Conservation (phyloP, 1,140 invertebrate genomes). For the Hycleus cichorii region DNA sequence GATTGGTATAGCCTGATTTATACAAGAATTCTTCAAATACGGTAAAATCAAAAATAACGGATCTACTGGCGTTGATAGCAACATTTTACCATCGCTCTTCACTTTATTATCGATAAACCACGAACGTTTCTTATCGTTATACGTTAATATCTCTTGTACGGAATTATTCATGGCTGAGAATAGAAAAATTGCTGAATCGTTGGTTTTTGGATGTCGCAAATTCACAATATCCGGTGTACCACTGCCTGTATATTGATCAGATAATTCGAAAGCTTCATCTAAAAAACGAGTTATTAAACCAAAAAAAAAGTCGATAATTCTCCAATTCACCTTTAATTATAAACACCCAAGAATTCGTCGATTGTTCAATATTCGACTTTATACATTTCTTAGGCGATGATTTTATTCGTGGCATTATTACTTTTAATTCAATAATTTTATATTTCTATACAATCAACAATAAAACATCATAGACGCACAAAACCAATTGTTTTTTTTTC, state of each 20-base stretch:
- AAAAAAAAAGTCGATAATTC: slow-evolving; percentile 12
- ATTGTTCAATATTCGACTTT: slow-evolving; percentile 41
- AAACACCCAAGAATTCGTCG: slow-evolving; percentile 56
- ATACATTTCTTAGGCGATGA: slow-evolving; percentile 50
- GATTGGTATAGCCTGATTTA: slow-evolving; percentile 55
- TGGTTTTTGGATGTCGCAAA: slow-evolving; percentile 58
- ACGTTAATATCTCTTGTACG: slow-evolving; percentile 60
- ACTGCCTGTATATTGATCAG: slow-evolving; percentile 50
- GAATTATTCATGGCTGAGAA: slow-evolving; percentile 49
- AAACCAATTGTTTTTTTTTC: too few species aligned
- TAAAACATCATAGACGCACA: too few species aligned
- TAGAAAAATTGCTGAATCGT: slow-evolving; percentile 53
- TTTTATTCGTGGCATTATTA: slow-evolving; percentile 48
- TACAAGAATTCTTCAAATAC: slow-evolving; percentile 49
- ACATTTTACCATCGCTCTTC: slow-evolving; percentile 65
- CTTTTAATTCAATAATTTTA: too few species aligned
- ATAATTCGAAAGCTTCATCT: slow-evolving; percentile 44
- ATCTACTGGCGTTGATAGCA: slow-evolving; percentile 64
- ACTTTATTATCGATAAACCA: slow-evolving; percentile 65
- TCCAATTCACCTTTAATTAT: slow-evolving; percentile 51
- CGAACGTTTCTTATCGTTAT: slow-evolving; percentile 56
- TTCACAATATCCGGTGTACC: slow-evolving; percentile 66
- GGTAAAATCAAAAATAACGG: slow-evolving; percentile 56
- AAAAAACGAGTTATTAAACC: slow-evolving; percentile 8
- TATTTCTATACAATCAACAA: too few species aligned